Evolutionary conservation across 2,113 vertebrate species (phyloP), one percentile per base, ranked within the genome.

Genomic region (Mystacornis crossleyi): DNA sequence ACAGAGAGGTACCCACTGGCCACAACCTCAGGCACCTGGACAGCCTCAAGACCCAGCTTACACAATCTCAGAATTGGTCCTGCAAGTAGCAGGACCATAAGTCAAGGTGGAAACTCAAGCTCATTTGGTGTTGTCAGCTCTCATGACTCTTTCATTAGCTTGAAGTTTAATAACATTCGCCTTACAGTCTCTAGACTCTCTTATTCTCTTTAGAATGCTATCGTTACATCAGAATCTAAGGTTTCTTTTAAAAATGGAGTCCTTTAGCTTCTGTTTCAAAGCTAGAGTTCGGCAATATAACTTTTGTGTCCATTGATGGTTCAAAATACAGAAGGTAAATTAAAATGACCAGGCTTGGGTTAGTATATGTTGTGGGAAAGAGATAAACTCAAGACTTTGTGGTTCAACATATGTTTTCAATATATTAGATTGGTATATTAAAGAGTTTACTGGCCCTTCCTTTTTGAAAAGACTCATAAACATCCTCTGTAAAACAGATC

Each of bases 391-490:
- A 43, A 51, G 15, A 71, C 10, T 19, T 81, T 89, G 57, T 54
- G 31, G 34, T 78, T 38, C 50, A 61, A 11, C 50, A 65, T n/a
- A 58, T 50, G 38, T 91, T 95, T 91, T 85, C 62, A 42, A 65
- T 82, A 81, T 62, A 90, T 38, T 5, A 8, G 61, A 72, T 38
- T 75, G 50, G 61, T 69, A 42, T 61, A 62, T 36, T 83, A 36
- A 62, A 54, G 45, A 73, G 34, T 79, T 91, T 50, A 85, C 38
- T 57, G 23, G 29, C 38, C 64, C 53, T 69, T 87, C 78, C 58
- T 90, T 87, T 38, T 69, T 75, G 43, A 75, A 93, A 93, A 82
- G 33, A 58, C 50, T 42, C 53, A 89, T 87, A 94, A 95, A 96
- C 74, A 79, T 87, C 54, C 62, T 81, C 70, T 82, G 45, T 77